These are phyloP conservation scores for Eilema griseolum DNA, from an alignment of 2,888 invertebrate genomes.

Conservation along the genomic window DNA sequence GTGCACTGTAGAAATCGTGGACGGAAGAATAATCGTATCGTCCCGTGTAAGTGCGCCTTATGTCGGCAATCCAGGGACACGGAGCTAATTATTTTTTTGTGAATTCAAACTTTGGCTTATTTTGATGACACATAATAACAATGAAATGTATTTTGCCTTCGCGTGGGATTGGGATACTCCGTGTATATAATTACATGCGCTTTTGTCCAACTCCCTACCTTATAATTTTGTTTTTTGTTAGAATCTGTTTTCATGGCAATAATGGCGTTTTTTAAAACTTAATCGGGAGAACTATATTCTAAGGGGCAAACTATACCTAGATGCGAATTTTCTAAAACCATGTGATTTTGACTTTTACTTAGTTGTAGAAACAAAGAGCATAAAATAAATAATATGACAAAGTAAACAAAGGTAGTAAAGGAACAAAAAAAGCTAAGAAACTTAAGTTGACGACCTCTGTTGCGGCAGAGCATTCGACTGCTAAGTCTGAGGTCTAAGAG, in stretches of 20 bases:
- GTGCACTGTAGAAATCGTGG: neutral
- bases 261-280: conserved; percentile 37
- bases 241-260: conserved; percentile 38
- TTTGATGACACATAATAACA: conserved; percentile 79
- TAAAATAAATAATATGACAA: too few species aligned
- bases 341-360: too few species aligned
- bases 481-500: too few species aligned
- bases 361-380: too few species aligned
- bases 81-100: conserved; percentile 75
- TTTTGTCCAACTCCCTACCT: conserved; percentile 34
- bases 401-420: too few species aligned
- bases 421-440: too few species aligned
- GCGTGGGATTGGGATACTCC: conserved; percentile 63
- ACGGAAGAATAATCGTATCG: conserved; percentile 22
- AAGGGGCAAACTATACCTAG: too few species aligned
- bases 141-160: conserved; percentile 58
- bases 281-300: neutral
- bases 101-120: conserved; percentile 63
- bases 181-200: conserved; percentile 40
- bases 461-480: too few species aligned
- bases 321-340: too few species aligned
- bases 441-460: too few species aligned
- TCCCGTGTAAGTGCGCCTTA: conserved; percentile 36
- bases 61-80: conserved; percentile 52
- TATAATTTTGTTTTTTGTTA: conserved; percentile 36